Evolutionary conservation across 2,888 invertebrate genomes (phyloP), one percentile per base, ranked within the genome.

Genomic region (Ectropis crepuscularia): DNA sequence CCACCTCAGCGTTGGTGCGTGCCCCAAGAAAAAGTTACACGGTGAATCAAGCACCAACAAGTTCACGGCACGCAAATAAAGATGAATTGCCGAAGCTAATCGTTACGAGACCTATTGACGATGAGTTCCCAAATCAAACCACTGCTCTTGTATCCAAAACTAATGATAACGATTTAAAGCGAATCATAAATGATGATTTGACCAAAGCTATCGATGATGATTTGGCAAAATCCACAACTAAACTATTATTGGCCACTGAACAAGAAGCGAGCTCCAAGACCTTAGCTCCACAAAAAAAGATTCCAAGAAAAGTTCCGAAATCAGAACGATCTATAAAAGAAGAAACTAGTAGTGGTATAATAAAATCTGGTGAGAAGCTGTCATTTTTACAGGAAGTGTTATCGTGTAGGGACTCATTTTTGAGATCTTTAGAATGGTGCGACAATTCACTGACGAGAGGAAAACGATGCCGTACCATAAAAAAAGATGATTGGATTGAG

Each of bases 361-460:
- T 86, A 37, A 89, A 80, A 82, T 83, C 82, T 79, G 92, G 92
- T 92, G 92, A 92, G 90, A 89, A 87, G 82, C 76, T 77, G 73
- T 83, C 88, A 67, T 92, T 93, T 83, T 87, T 93, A 75, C 86
- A 86, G 53, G 93, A 93, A 65, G 82, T 93, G 45, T 71, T 92
- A 68, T 82, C 84, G 64, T 92, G 89, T 77, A 86, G 89, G 57
- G 93, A 93, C 73, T 73, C 87, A 36, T 93, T 93, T 70, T 74
- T 93, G 67, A 90, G 85, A 63, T 90, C 93, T 45, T 75, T 93
- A 77, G 93, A 93, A 74, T 92, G 90, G 88, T 92, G 89, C 73
- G 93, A 93, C 73, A 92, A 92, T 70, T 89, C 93, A 9, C 80
- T 93, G 64, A 90, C 89, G 12, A 85, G 92, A 71, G 83, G 85